Conservation (phyloP, 2,888 invertebrate species). For the Dioctria linearis region DNA sequence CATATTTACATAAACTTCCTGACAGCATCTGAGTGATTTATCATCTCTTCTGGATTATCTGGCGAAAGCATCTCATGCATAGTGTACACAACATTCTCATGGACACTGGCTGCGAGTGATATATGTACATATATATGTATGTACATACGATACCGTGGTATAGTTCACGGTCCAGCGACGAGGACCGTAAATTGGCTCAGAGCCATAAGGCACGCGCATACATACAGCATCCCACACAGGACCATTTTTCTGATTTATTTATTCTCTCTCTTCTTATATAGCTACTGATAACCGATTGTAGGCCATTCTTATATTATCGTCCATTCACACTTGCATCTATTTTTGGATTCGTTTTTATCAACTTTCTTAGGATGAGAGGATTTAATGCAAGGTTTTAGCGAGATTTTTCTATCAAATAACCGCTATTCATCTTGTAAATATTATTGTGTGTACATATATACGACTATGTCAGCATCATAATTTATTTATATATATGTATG, state of each 20-base stretch:
- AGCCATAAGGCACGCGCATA: neutral
- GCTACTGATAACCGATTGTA: conserved; percentile 49
- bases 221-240: conserved; percentile 42
- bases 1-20: conserved; percentile 53
- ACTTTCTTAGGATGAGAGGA: neutral
- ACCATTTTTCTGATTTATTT: conserved; percentile 47
- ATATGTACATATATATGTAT: no score
- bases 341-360: conserved; percentile 31
- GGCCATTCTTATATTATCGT: conserved; percentile 28
- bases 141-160: neutral
- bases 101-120: neutral
- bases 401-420: neutral
- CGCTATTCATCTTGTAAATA: conserved; percentile 13
- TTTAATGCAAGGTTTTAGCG: neutral
- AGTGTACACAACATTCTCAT: neutral
- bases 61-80: conserved; percentile 37
- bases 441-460: neutral
- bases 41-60: conserved; percentile 48
- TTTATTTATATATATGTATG: neutral
- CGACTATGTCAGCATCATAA: conserved; percentile 20
- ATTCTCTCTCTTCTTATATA: neutral
- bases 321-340: conserved; percentile 49
- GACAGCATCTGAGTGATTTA: conserved; percentile 54
- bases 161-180: neutral
- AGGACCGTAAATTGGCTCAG: conserved; percentile 18